These are phyloP conservation scores for Tragelaphus buxtoni DNA, from an alignment of 2,113 vertebrate genomes.

Conservation along the genomic window DNA sequence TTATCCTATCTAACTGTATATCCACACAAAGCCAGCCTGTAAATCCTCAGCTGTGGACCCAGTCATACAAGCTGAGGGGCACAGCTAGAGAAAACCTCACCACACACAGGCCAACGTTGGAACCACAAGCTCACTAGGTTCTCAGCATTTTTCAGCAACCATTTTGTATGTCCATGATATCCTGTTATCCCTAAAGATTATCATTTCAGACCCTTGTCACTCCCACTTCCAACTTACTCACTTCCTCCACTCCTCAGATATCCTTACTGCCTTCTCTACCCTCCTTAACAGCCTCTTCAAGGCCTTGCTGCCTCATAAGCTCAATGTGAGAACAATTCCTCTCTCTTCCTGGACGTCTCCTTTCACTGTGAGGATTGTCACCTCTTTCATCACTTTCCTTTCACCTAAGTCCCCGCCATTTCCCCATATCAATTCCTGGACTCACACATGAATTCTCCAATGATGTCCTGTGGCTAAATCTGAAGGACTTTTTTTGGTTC, in stretches of 20 bases:
- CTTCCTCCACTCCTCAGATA: neutral
- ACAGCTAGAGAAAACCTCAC: neutral
- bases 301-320: neutral
- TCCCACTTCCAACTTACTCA: neutral
- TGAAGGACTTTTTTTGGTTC: neutral
- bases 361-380: neutral
- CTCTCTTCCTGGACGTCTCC: neutral
- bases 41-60: neutral
- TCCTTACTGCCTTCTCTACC: neutral
- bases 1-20: neutral
- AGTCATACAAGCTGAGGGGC: neutral
- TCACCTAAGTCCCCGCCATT: neutral
- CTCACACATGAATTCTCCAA: neutral
- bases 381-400: neutral
- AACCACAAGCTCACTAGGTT: neutral
- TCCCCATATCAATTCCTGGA: neutral
- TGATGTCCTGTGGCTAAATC: neutral
- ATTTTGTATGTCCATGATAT: neutral
- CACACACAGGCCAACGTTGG: neutral
- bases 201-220: neutral
- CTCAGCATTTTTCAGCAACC: neutral
- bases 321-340: neutral
- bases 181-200: neutral
- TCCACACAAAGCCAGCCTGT: neutral
- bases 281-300: neutral